Conservation (phyloP, 1,140 invertebrate genomes). For the Anoplophora glabripennis region DNA sequence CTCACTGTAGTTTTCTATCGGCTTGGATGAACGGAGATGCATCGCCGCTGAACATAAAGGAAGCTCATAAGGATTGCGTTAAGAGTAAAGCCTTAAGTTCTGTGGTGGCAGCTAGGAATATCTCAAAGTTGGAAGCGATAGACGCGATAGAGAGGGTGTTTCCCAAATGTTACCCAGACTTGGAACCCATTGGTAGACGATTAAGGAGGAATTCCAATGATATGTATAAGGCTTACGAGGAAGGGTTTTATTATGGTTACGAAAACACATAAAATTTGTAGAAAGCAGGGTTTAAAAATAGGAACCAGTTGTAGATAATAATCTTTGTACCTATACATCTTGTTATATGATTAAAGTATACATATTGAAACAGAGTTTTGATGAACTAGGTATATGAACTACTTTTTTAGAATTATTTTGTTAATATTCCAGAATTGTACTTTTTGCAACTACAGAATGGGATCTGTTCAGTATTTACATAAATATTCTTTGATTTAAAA, state of each 20-base stretch:
- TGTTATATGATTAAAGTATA: no score
- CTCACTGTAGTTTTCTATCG: conserved; percentile 85
- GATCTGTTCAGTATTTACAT: no score
- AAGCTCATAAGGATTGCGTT: conserved; percentile 83
- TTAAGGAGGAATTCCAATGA: conserved; percentile 74
- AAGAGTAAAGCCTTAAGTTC: conserved; percentile 83
- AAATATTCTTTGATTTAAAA: no score
- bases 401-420: no score
- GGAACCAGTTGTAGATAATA: no score
- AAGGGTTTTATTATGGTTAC: conserved; percentile 79
- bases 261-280: conserved; percentile 43
- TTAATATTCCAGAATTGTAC: no score
- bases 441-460: no score
- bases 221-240: conserved; percentile 73
- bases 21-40: conserved; percentile 75
- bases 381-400: no score
- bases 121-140: conserved; percentile 68
- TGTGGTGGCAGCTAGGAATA: conserved; percentile 74
- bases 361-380: no score
- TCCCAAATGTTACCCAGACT: conserved; percentile 85
- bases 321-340: no score
- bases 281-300: no score
- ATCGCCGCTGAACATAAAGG: conserved; percentile 68
- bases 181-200: conserved; percentile 88
- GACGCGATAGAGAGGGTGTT: conserved; percentile 86